These are phyloP conservation scores for Amblyjoppa fuscipennis DNA, from an alignment of 2,888 invertebrate genomes.

Conservation along the genomic window DNA sequence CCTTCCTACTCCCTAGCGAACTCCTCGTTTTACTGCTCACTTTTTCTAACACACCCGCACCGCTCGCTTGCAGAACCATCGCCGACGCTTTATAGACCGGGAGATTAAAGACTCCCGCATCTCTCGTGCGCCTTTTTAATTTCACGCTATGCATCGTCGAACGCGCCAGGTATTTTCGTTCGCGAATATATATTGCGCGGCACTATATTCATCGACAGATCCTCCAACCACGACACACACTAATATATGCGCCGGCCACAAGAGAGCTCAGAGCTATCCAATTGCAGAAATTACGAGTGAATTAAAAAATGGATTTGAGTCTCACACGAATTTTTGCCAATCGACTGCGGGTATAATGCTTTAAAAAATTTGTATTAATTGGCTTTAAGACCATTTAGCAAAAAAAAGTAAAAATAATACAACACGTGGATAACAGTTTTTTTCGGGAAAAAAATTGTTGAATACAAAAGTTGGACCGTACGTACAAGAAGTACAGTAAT, in stretches of 20 bases:
- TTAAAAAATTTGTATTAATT: background rate
- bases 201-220: constrained; percentile 46
- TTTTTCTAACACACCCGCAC: constrained; percentile 43
- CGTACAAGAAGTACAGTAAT: too few relatives aligned
- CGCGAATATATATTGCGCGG: constrained; percentile 49
- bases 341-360: background rate
- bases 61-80: constrained; percentile 60
- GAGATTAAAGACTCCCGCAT: constrained; percentile 82
- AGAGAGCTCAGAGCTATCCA: background rate
- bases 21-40: constrained; percentile 42
- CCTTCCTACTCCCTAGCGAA: background rate
- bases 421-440: too few relatives aligned
- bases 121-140: constrained; percentile 58
- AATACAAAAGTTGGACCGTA: too few relatives aligned
- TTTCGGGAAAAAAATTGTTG: too few relatives aligned
- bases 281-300: background rate
- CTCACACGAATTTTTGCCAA: background rate
- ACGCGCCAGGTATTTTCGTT: constrained; percentile 44
- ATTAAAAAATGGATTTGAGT: background rate
- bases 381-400: background rate
- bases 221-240: constrained; percentile 46
- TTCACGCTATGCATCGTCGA: constrained; percentile 62
- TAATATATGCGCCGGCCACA: constrained; percentile 13
- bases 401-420: background rate
- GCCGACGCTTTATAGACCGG: constrained; percentile 80